Evolutionary conservation across 92 coral and sea anemone species (phyloP).

Genomic region (Porites lobata): DNA sequence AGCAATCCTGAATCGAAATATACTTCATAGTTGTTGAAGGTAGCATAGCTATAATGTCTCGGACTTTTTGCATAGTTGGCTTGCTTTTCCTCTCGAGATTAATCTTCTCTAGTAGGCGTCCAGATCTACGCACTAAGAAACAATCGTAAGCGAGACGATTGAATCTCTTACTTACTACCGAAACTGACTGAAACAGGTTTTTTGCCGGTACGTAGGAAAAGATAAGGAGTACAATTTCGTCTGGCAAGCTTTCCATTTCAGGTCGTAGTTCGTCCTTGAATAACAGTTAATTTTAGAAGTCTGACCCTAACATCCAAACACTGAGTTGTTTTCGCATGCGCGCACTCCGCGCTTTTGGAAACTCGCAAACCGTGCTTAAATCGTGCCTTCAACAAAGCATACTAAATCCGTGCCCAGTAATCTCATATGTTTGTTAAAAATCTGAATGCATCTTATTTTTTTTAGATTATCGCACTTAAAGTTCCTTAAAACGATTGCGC

Average conservation of each 20-base stretch:
- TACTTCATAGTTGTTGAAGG: background rate
- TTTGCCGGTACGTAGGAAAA: background rate
- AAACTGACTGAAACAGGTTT: background rate
- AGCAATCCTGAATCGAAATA: background rate
- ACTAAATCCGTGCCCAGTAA: too few relatives aligned
- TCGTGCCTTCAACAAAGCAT: too few relatives aligned
- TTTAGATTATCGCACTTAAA: too few relatives aligned
- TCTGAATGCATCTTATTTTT: too few relatives aligned
- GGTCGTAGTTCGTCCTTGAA: too few relatives aligned
- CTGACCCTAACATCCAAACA: too few relatives aligned
- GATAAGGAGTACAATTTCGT: background rate
- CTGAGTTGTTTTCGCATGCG: too few relatives aligned
- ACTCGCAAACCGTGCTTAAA: too few relatives aligned
- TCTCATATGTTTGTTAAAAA: too few relatives aligned
- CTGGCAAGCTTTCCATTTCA: slow-evolving; percentile 7
- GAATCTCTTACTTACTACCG: background rate
- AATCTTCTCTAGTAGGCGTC: slow-evolving; percentile 1
- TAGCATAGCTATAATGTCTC: background rate
- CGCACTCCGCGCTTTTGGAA: too few relatives aligned
- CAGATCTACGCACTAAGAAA: background rate
- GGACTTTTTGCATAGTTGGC: background rate
- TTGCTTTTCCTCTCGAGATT: background rate
- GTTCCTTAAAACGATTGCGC: too few relatives aligned
- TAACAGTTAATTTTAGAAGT: too few relatives aligned
- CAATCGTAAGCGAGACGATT: background rate